Evolutionary conservation across 2,797 vertebrate species (phyloP), one percentile per base, ranked within the genome.

Genomic region (Labeo calbasu): DNA sequence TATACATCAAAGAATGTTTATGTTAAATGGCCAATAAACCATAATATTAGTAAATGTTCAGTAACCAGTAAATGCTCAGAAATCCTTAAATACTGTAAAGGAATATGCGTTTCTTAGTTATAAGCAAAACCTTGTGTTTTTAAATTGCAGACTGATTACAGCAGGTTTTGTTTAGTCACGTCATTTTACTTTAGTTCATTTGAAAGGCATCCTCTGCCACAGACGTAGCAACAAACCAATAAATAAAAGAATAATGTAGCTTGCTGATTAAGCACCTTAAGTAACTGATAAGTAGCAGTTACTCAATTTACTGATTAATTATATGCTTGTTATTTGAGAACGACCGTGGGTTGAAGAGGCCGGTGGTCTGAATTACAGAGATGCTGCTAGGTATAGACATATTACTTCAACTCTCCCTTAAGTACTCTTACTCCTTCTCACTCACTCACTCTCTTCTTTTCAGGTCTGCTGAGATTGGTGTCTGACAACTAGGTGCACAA

Each of bases 251-350:
- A 63, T 36, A 50, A 61, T 23, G 66, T 79, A 36, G 23, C 28
- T 79, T 63, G 32, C 32, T 79, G 65, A 70, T 79, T 32, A 61
- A 66, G n/a, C 57, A 76, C 50, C n/a, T 23, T 53, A 55, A 76
- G 61, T 51, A 65, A 43, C 59, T 53, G 61, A 55, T 82, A 40
- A 65, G 70, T 51, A 73, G 48, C 79, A 73, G 28, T 75, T 82
- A 32, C 57, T 82, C 70, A 75, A 36, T 75, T 51, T 76, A 32
- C 88, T 89, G 86, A 88, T 90, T 85, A 66, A 79, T 91, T 84
- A 87, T 87, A 66, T 88, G 90, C 87, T 77, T 88, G 86, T 89
- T 91, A 85, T 83, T 87, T 88, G 40, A 66, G 87, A 88, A 88
- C 72, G 81, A 76, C 84, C 83, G 23, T 40, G 86, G 90, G 89